Conservation (phyloP, 2,888 invertebrate species). For the Chymomyza amoena region DNA sequence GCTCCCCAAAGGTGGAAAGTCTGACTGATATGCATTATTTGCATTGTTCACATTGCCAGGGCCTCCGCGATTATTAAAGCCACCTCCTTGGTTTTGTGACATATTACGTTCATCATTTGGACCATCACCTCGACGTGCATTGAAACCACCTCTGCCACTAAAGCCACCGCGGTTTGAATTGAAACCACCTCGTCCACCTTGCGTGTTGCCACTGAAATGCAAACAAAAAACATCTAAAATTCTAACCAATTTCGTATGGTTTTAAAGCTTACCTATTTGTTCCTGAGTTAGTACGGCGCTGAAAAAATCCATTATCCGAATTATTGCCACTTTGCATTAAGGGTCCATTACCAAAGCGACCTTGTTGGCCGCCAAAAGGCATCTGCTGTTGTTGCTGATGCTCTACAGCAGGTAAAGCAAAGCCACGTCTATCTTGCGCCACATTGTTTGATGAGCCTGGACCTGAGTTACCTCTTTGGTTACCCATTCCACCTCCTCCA, state of each 20-base stretch:
- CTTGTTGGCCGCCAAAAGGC: slow-evolving; percentile 59
- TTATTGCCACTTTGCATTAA: slow-evolving; percentile 28
- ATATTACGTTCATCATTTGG: slow-evolving; percentile 62
- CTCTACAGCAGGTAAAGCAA: slow-evolving; percentile 71
- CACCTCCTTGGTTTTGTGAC: slow-evolving; percentile 78
- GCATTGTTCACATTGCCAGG: slow-evolving; percentile 26
- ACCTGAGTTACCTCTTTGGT: slow-evolving; percentile 27
- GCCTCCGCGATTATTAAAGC: slow-evolving; percentile 75
- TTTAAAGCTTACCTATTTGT: slow-evolving; percentile 46
- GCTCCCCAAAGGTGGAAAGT: slow-evolving; percentile 71
- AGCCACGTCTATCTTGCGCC: slow-evolving; percentile 77
- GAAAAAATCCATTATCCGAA: slow-evolving; percentile 40
- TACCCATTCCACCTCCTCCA: slow-evolving; percentile 18
- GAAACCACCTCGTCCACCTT: slow-evolving; percentile 73
- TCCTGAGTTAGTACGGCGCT: slow-evolving; percentile 40
- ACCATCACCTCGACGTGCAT: slow-evolving; percentile 78
- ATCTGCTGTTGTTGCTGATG: slow-evolving; percentile 53
- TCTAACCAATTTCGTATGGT: no score
- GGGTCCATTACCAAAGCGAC: slow-evolving; percentile 72
- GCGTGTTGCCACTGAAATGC: slow-evolving; percentile 34
- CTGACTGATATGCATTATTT: slow-evolving; percentile 69
- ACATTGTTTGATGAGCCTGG: slow-evolving; percentile 28
- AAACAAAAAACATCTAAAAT: not conserved
- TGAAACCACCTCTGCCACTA: slow-evolving; percentile 64
- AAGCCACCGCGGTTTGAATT: slow-evolving; percentile 44